Evolutionary conservation across 1,140 invertebrate species (phyloP), one percentile per base, ranked within the genome.

Genomic region (Venturia canescens): DNA sequence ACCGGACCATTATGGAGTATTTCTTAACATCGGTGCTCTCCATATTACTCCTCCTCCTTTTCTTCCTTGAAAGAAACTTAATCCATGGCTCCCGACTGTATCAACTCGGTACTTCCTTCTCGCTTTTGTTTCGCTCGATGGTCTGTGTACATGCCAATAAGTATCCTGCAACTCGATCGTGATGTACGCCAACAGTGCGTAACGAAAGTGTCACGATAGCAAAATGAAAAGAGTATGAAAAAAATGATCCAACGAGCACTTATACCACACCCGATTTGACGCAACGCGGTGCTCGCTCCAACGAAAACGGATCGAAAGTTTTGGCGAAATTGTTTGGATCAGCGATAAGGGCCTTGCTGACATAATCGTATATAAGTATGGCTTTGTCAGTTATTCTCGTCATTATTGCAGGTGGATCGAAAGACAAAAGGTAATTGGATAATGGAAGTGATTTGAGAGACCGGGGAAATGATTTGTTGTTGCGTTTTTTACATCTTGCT

Each of bases 351-450:
- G 21, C 21, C 15, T 63, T 27, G 9, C 21, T 23, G 60, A 63
- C n/a, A 18, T 26, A 69, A 69, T 31, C 29, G 5, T 31, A 26
- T n/a, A 21, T 4, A 69, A n/a, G 13, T 31, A 3, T 69, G 5
- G 29, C 5, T 29, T 69, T 16, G 27, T 69, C n/a, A 69, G 18
- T 31, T 31, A 21, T 69, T 18, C 7, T 29, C 11, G 21, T 63
- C 27, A 63, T 63, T 63, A 63, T 27, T 26, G 23, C 15, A 23
- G 60, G 9, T 13, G 60, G n/a, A 63, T 69, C 15, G 13, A 44
- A 69, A 21, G 21, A 69, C 66, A 69, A 69, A 69, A 69, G 66
- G 11, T 31, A 31, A 69, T 69, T 69, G 66, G 66, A 69, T 69
- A 69, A 69, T 69, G 27, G 15, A 16, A 69, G 66, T 69, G 66